A percentile compares a stretch with the other conserved stretches of the same genome.
Evolutionary conservation across 2,797 vertebrate genomes (phyloP).

Genomic region (Falco cherrug): DNA sequence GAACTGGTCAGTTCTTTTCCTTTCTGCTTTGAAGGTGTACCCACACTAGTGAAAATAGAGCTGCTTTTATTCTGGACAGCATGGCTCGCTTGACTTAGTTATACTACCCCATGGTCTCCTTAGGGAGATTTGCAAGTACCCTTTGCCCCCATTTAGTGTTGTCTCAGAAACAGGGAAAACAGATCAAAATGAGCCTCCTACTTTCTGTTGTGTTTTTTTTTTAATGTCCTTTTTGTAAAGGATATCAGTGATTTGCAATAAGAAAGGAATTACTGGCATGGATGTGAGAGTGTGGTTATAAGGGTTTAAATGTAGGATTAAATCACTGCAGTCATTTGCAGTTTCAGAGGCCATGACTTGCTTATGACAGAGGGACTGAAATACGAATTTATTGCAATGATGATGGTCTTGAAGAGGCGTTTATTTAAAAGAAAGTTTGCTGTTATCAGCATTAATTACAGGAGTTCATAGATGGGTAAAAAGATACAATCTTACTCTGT

Average conservation of each 20-base stretch:
- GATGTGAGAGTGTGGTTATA: background rate
- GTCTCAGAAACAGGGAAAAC: background rate
- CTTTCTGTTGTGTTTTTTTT: background rate
- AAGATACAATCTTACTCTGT: background rate
- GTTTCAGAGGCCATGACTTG: background rate
- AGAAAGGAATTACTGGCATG: background rate
- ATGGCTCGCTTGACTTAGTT: background rate
- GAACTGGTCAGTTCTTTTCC: background rate
- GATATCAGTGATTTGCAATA: background rate
- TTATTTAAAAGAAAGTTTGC: background rate
- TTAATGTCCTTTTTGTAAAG: background rate
- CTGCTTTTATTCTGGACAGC: background rate
- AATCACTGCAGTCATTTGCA: background rate
- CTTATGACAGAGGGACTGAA: background rate
- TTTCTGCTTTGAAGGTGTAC: background rate
- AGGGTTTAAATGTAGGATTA: conserved; percentile 6
- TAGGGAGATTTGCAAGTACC: background rate
- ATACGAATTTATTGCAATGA: background rate
- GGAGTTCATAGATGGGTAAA: background rate
- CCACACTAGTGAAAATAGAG: background rate
- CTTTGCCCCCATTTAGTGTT: background rate
- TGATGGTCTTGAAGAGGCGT: background rate
- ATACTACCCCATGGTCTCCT: background rate
- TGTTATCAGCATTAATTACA: background rate
- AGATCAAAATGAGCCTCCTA: background rate